Conservation (phyloP, 2,113 vertebrate species). For the Corythaixoides concolor region DNA sequence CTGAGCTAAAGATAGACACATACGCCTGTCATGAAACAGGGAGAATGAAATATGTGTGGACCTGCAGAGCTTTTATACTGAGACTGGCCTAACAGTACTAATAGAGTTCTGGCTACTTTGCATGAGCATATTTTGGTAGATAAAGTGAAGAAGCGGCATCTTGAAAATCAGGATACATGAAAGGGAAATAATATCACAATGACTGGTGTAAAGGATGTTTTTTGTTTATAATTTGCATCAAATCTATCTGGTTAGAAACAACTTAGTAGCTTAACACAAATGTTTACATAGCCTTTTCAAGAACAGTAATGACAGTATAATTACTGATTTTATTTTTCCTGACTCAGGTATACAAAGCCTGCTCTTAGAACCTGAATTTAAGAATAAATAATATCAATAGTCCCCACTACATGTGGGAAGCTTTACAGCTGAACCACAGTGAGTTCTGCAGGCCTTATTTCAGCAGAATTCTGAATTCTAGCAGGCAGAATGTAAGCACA, state of each 20-base stretch:
- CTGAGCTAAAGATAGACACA: neutral
- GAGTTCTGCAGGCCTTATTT: neutral
- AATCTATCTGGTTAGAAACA: neutral
- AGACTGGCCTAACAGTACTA: neutral
- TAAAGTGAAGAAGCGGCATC: neutral
- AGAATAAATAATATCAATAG: neutral
- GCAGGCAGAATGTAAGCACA: neutral
- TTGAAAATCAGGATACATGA: neutral
- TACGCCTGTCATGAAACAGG: neutral
- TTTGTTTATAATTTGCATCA: neutral
- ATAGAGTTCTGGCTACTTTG: neutral
- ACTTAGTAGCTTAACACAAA: neutral
- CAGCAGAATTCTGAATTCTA: neutral
- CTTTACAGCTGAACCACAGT: neutral
- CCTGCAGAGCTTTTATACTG: neutral
- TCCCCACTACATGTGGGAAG: neutral
- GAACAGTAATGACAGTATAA: neutral
- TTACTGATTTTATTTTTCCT: neutral
- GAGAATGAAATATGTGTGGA: neutral
- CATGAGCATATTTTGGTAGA: neutral
- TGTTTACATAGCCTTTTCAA: neutral
- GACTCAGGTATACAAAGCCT: neutral
- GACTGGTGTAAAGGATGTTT: neutral
- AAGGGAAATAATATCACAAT: neutral
- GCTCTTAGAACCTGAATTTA: neutral